Evolutionary conservation across 1,140 invertebrate species (phyloP).

Genomic region (Aphidius ervi): DNA sequence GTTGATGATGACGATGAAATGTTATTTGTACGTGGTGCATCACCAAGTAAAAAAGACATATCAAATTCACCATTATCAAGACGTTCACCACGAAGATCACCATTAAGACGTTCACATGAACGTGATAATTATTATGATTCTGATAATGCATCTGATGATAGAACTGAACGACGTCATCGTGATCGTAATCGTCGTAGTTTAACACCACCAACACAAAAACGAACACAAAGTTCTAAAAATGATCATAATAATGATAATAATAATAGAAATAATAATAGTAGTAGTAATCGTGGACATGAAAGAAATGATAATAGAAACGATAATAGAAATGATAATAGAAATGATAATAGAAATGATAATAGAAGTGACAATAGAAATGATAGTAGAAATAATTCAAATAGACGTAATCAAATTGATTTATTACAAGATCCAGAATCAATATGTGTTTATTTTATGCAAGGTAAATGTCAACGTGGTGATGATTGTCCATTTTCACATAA

Average conservation of each 20-base stretch:
- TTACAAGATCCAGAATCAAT: constrained; percentile 64
- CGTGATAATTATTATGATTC: constrained; percentile 43
- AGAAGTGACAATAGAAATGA: constrained; percentile 34
- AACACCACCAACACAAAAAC: constrained; percentile 26
- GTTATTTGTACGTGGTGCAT: constrained; percentile 66
- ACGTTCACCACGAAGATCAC: constrained; percentile 29
- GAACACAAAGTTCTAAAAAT: constrained; percentile 25
- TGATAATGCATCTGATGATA: constrained; percentile 36
- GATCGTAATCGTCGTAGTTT: constrained; percentile 35
- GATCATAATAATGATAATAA: constrained; percentile 45
- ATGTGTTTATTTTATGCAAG: constrained; percentile 82
- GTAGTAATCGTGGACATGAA: constrained; percentile 25
- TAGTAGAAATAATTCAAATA: constrained; percentile 43
- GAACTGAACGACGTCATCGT: constrained; percentile 40
- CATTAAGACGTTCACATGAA: constrained; percentile 27
- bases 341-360: constrained; percentile 31
- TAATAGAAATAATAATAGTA: constrained; percentile 23
- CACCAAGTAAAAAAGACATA: constrained; percentile 43
- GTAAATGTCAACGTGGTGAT: constrained; percentile 77
- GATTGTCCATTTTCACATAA: constrained; percentile 86
- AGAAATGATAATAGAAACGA: constrained; percentile 44
- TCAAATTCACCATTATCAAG: constrained; percentile 3
- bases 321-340: constrained; percentile 40
- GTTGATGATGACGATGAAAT: constrained; percentile 76
- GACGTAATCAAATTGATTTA: constrained; percentile 48